Base-by-base conservation (phyloP, 1,140 invertebrate genomes). In the Zaprionus taronus region DNA sequence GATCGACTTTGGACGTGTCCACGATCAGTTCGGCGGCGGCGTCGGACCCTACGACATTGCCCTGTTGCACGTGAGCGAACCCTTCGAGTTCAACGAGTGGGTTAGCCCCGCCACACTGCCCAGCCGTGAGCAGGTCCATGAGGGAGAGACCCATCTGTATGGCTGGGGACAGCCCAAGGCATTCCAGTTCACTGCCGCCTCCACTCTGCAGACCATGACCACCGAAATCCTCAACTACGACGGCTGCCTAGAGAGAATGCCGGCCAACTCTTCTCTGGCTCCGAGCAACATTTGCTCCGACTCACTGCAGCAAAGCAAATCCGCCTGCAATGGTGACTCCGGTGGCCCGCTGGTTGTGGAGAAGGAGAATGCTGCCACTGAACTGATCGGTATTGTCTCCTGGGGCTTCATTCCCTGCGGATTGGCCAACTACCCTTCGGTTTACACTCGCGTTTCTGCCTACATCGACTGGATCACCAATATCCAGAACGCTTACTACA, bases 391-490 rank as follows among this genome's bases (percentile, higher is more conserved):
- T 20, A 92, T 97, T 24, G 96, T 96, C 0, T 97, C 96, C 1
- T 97, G 96, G 95, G 96, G 96, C 14, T 93, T 95, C 38, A 93
- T 95, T 44, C 96, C 96, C 72, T 96, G 96, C 79, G 95, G 96
- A 4, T 72, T 91, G 20, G 92, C 89, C 75, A 94, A 95, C 22
- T 93, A 94, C 3, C 96, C 96, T 2, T 96, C 96, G 0, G 95
- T 97, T 0, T 97, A 96, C 86, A 96, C 96, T 0, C 94, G 94
- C 77, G 95, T 96, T 2, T 94, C 95, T 0, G 84, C 94, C 20
- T 96, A 95, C 80, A 71, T 94, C n/a, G 92, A 94, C 15, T 91
- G 91, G 91, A 34, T 91, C 15, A 0, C 7, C 31, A 22, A 74
- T 6, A 41, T 83, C 20, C 80, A 91, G 71, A 55, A 15, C 28